phyloP scores from a whole-genome alignment of 2,797 vertebrate genomes.

The Myotis vivesi region DNA sequence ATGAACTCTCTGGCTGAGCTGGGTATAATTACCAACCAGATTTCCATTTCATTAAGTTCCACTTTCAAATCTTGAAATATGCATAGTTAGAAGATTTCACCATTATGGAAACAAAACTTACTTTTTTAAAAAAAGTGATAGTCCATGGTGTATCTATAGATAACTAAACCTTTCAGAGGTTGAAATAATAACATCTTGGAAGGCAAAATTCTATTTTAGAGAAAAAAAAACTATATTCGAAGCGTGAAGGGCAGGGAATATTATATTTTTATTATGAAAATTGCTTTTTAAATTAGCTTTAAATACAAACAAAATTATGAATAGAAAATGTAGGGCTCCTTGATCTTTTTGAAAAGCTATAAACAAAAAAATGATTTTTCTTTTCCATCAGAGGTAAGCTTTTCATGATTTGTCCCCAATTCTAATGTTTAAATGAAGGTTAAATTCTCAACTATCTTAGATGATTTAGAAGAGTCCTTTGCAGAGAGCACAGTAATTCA shows the following conservation, averaged over 20 bases:
- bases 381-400: slow-evolving; percentile 47
- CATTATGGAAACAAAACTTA: slow-evolving; percentile 32
- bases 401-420: slow-evolving; percentile 36
- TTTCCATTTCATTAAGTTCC: slow-evolving; percentile 74
- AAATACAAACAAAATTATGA: slow-evolving; percentile 34
- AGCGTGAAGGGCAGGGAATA: not conserved
- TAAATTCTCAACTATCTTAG: slow-evolving; percentile 68
- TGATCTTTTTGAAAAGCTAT: slow-evolving; percentile 30
- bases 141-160: not conserved
- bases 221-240: slow-evolving; percentile 5
- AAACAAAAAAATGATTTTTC: slow-evolving; percentile 9
- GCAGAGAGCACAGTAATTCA: slow-evolving; percentile 66
- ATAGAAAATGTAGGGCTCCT: not conserved
- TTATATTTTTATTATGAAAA: not conserved
- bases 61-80: slow-evolving; percentile 63
- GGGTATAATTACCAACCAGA: slow-evolving; percentile 72
- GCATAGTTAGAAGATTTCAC: slow-evolving; percentile 36
- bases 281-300: slow-evolving; percentile 41
- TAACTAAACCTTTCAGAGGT: slow-evolving; percentile 22
- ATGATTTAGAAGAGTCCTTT: slow-evolving; percentile 68
- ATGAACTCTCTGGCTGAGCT: slow-evolving; percentile 57
- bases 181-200: slow-evolving; percentile 21
- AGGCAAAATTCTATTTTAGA: slow-evolving; percentile 1
- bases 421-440: slow-evolving; percentile 56
- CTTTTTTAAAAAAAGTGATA: not conserved